These are phyloP conservation scores for Eclectus roratus DNA, from an alignment of 2,113 vertebrate species.

Conservation along the genomic window DNA sequence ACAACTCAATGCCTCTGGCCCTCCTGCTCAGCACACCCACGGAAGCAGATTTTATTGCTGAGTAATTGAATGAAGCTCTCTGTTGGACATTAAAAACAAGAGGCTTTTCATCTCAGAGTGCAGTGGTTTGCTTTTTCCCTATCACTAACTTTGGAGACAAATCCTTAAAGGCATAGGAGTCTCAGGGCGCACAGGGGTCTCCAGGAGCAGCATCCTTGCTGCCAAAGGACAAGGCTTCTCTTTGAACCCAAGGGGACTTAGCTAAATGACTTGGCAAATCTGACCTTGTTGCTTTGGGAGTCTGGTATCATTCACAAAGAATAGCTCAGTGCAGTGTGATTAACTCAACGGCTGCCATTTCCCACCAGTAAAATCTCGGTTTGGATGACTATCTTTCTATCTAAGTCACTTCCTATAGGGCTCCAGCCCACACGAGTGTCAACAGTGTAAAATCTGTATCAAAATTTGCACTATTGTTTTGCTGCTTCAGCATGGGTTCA, in stretches of 20 bases:
- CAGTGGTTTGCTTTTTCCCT: neutral
- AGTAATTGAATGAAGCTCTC: neutral
- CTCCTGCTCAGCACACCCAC: neutral
- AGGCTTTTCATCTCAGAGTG: neutral
- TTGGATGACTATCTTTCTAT: neutral
- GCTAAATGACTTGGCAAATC: neutral
- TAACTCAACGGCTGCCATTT: neutral
- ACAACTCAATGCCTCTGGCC: neutral
- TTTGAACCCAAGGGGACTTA: neutral
- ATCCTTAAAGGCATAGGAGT: neutral
- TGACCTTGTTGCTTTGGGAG: neutral
- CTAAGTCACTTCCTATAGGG: neutral
- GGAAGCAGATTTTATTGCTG: neutral
- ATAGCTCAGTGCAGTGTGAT: neutral
- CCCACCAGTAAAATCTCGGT: neutral
- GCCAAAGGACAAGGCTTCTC: neutral
- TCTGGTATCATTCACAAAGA: neutral
- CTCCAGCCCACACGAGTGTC: neutral
- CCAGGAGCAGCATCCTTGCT: fast-evolving
- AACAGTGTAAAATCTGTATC: neutral
- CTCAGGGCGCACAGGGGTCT: neutral
- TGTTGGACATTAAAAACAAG: neutral
- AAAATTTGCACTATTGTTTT: neutral
- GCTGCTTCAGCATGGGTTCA: neutral
- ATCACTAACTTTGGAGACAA: neutral